Evolutionary conservation across 1,140 invertebrate genomes (phyloP).

Genomic region (Zaprionus africanus): DNA sequence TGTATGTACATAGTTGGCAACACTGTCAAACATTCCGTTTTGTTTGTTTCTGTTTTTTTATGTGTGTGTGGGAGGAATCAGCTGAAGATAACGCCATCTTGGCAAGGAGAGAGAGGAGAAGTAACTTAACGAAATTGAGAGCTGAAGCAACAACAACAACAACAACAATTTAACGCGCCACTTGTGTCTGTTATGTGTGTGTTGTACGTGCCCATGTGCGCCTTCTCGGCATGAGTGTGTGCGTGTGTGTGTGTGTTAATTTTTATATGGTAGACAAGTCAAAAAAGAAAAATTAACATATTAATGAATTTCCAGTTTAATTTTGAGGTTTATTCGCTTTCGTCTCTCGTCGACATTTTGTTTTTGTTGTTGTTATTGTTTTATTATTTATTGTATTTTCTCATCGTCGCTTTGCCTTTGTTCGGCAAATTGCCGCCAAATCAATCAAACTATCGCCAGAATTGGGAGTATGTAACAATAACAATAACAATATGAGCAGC

Average conservation of each 20-base stretch:
- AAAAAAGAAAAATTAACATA: slow-evolving; percentile 69
- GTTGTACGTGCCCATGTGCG: slow-evolving; percentile 49
- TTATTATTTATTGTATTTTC: slow-evolving; percentile 26
- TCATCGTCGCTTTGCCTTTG: slow-evolving; percentile 17
- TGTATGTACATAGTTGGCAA: not conserved
- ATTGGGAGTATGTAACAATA: slow-evolving; percentile 22
- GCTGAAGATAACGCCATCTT: slow-evolving; percentile 42
- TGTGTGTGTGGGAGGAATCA: slow-evolving; percentile 19
- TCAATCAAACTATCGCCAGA: slow-evolving; percentile 37
- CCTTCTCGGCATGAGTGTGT: slow-evolving; percentile 11
- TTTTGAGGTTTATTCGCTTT: slow-evolving; percentile 45
- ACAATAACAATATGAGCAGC: slow-evolving; percentile 28
- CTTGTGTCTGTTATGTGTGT: not conserved
- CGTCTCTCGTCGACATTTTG: slow-evolving; percentile 51
- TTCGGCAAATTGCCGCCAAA: slow-evolving; percentile 31
- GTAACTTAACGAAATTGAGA: slow-evolving; percentile 5
- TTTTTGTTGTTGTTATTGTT: slow-evolving; percentile 38
- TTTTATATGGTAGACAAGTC: slow-evolving; percentile 50
- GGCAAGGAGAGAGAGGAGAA: not conserved
- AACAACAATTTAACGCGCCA: not conserved
- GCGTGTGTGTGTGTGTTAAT: slow-evolving; percentile 28
- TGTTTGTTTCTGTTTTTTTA: slow-evolving; percentile 6
- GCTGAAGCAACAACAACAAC: slow-evolving; percentile 25
- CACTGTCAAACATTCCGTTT: slow-evolving; percentile 8
- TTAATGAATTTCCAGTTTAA: slow-evolving; percentile 80